Evolutionary conservation across 2,113 vertebrate species (phyloP), one percentile per base, ranked within the genome.

Genomic region (Percopsis transmontana): DNA sequence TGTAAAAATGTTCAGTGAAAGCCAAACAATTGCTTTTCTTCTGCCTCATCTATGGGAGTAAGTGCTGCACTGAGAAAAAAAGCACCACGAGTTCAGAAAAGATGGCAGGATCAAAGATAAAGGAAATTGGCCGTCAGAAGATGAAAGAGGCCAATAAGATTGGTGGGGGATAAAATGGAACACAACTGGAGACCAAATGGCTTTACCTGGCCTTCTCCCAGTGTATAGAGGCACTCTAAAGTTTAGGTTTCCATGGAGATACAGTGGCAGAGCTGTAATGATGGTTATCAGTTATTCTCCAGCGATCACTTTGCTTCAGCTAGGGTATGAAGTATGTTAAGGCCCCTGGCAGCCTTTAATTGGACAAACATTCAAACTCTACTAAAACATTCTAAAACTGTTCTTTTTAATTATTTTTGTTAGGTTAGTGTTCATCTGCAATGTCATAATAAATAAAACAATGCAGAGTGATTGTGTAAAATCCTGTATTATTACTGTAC

Each of bases 61-160:
- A 83, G 81, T 76, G 70, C 70, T 39, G 54, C 61, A n/a, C 2
- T n/a, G 82, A 53, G 69, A 68, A 51, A 52, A 48, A 20, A 42
- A 24, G 15, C 15, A 64, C 33, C 2, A 6, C 12, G 1, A 57
- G 76, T 69, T 79, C 62, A 64, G 58, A 79, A 59, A 79, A 70
- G 77, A 18, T 20, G 20, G n/a, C 58, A 70, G 77, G 85, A 88
- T 87, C 80, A 88, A 88, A 84, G 79, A 66, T 79, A 79, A 75
- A 77, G 38, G 16, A 50, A 58, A 68, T 67, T 14, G 42, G 62
- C 44, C 62, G 71, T 48, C 71, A 41, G 63, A 21, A 70, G 74
- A 87, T 89, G 80, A 89, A 87, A 85, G 84, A 79, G 67, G 56
- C 15, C 63, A 74, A 71, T 71, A 52, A 70, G 59, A 58, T 10